Percentiles rank a stretch among this genome's conserved stretches.
These are phyloP conservation scores for Zygogramma bicolorata DNA, from an alignment of 2,888 invertebrate species.

Conservation along the genomic window DNA sequence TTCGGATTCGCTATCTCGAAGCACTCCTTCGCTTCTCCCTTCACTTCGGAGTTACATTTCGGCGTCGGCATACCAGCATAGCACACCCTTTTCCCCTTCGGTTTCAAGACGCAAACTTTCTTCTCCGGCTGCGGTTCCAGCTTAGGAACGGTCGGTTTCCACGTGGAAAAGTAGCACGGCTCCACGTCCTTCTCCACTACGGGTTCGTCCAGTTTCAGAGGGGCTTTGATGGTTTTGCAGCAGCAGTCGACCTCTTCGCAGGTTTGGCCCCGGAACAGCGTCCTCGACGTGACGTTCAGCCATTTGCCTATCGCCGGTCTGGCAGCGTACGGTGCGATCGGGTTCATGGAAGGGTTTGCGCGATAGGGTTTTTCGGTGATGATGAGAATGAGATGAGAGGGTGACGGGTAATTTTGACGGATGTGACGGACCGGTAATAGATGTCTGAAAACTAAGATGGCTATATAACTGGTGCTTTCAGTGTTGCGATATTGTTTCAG, in stretches of 20 bases:
- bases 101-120: constrained; percentile 11
- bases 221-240: constrained; percentile 24
- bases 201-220: neutral
- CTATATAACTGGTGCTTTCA: too few relatives aligned
- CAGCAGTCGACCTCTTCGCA: constrained; percentile 42
- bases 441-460: too few relatives aligned
- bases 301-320: neutral
- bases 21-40: constrained; percentile 36
- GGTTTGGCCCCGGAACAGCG: constrained; percentile 6
- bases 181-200: constrained; percentile 50
- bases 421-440: too few relatives aligned
- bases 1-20: constrained; percentile 3
- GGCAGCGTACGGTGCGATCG: neutral
- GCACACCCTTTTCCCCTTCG: constrained; percentile 27
- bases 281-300: neutral
- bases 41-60: constrained; percentile 16
- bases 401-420: neutral
- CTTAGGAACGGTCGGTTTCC: constrained; percentile 54
- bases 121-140: constrained; percentile 23
- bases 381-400: constrained; percentile 7
- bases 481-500: too few relatives aligned
- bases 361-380: neutral
- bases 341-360: too few relatives aligned
- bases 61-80: constrained; percentile 38
- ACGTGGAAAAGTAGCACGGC: constrained; percentile 47